These are phyloP conservation scores for Syngnathoides biaculeatus DNA, from an alignment of 2,113 vertebrate species.

Conservation along the genomic window DNA sequence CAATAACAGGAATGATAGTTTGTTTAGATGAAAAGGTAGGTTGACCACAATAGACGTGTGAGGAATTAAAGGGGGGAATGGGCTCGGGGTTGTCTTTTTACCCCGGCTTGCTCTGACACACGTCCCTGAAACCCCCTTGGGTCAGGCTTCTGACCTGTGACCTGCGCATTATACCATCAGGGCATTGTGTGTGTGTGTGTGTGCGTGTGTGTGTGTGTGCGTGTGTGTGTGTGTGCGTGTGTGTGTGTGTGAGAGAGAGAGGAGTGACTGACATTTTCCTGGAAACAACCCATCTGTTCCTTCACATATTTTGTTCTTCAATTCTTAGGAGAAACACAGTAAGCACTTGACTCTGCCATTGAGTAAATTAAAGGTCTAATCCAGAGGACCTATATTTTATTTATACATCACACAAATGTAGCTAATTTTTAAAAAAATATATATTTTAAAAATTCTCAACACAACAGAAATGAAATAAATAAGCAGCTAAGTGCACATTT, in stretches of 20 bases:
- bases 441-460: too few species aligned
- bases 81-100: neutral
- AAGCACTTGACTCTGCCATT: too few species aligned
- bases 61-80: neutral
- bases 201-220: too few species aligned
- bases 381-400: too few species aligned
- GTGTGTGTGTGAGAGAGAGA: too few species aligned
- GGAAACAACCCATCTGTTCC: slow-evolving; percentile 5
- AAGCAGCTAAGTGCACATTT: too few species aligned
- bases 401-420: too few species aligned
- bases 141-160: slow-evolving; percentile 31
- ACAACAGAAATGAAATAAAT: too few species aligned
- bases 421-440: too few species aligned
- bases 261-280: slow-evolving; percentile 5
- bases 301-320: slow-evolving; percentile 21
- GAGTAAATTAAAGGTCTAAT: too few species aligned
- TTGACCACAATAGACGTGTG: neutral
- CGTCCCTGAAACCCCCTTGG: slow-evolving; percentile 22
- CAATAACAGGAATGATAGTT: slow-evolving; percentile 18
- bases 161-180: slow-evolving; percentile 23
- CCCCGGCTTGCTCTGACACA: slow-evolving; percentile 23
- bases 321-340: neutral
- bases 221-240: neutral
- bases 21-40: neutral
- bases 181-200: slow-evolving; percentile 23